These are phyloP conservation scores for Struthidea cinerea DNA, from an alignment of 2,113 vertebrate species.

Conservation along the genomic window DNA sequence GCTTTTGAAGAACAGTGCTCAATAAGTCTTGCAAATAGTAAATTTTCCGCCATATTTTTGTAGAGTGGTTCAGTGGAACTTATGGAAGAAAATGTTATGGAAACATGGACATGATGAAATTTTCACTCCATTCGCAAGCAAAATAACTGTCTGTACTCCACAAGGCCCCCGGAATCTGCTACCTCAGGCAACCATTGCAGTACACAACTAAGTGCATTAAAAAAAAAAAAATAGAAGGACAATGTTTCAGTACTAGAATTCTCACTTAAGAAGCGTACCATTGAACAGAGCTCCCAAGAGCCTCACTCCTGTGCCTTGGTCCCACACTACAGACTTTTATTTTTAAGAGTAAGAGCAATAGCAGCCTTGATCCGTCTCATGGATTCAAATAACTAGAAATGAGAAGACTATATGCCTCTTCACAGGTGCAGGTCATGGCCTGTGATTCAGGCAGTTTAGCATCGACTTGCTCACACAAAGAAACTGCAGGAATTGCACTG, in stretches of 20 bases:
- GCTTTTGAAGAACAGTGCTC: background rate
- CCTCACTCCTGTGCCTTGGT: background rate
- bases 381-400: background rate
- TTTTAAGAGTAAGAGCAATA: background rate
- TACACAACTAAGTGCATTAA: background rate
- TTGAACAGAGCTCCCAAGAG: background rate
- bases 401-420: fast-evolving
- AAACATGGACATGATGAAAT: background rate
- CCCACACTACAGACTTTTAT: background rate
- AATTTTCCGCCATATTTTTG: background rate
- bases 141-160: background rate
- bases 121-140: background rate
- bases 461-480: background rate
- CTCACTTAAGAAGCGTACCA: fast-evolving
- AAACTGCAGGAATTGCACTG: background rate
- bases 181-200: background rate
- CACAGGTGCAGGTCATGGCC: background rate
- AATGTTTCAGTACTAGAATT: background rate
- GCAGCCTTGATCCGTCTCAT: background rate
- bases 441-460: background rate
- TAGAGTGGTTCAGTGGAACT: background rate
- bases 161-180: background rate
- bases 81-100: background rate
- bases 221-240: background rate
- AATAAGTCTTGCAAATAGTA: background rate